phyloP scores from a whole-genome alignment of 2,113 vertebrate species.

The Copsychus sechellarum region DNA sequence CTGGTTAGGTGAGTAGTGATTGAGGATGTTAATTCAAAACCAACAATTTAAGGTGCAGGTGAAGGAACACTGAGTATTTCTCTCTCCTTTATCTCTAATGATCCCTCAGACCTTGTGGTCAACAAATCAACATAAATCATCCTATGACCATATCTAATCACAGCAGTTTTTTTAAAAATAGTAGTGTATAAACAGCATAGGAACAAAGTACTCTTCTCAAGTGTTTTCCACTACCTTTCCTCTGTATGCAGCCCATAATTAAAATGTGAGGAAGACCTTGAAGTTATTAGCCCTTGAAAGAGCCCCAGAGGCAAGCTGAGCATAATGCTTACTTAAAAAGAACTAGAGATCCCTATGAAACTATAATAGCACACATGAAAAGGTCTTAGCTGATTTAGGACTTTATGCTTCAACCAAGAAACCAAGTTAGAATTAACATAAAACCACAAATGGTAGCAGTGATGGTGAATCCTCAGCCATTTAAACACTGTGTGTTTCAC shows the following conservation, averaged over 20 bases:
- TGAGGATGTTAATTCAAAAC: neutral
- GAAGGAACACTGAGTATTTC: neutral
- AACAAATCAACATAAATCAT: neutral
- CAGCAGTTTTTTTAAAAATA: neutral
- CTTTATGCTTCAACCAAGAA: neutral
- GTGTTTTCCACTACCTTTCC: neutral
- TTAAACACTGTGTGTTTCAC: neutral
- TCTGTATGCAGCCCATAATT: neutral
- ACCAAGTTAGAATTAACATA: neutral
- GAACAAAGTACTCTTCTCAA: neutral
- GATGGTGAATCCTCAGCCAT: neutral
- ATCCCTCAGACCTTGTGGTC: neutral
- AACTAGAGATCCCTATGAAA: neutral
- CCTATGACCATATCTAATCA: neutral
- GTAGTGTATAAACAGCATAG: neutral
- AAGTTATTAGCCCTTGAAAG: neutral
- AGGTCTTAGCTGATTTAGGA: neutral
- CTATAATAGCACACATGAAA: rapidly evolving
- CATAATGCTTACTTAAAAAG: neutral
- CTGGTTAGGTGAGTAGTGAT: neutral
- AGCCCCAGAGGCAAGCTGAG: neutral
- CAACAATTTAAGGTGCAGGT: neutral
- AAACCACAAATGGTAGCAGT: neutral
- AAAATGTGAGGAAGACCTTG: neutral
- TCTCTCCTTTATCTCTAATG: neutral